These are phyloP conservation scores for Macrobrachium rosenbergii DNA, from an alignment of 1,140 invertebrate species.

Conservation along the genomic window DNA sequence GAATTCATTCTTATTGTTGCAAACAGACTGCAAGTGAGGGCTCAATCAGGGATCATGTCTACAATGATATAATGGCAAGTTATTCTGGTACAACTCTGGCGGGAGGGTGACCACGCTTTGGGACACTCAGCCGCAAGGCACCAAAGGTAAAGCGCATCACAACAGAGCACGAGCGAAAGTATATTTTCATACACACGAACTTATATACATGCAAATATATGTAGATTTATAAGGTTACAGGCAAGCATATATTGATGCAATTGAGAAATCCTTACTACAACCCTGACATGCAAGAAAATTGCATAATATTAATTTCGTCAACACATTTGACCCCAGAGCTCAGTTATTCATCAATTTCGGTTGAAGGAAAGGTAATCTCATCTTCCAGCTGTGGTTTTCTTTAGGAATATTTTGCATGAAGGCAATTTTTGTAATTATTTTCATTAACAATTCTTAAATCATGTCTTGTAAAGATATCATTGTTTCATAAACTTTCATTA, in stretches of 20 bases:
- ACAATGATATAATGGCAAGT: background rate
- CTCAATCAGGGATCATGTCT: no score
- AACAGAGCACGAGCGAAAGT: background rate
- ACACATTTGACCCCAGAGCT: no score
- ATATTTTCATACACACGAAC: background rate
- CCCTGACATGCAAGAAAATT: background rate
- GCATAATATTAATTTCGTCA: no score
- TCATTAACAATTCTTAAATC: no score
- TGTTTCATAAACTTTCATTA: no score
- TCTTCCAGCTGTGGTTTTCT: no score
- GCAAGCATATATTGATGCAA: slow-evolving; percentile 12
- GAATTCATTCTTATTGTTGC: slow-evolving; percentile 24
- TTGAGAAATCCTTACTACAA: background rate
- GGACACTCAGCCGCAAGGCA: background rate
- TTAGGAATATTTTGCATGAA: no score
- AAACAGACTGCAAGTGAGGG: slow-evolving; percentile 5
- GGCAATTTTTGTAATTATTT: no score
- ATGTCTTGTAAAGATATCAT: no score
- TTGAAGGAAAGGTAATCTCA: no score
- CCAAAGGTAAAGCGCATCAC: slow-evolving; percentile 3
- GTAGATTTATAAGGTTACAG: slow-evolving; percentile 24
- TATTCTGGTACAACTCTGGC: background rate
- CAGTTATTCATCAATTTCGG: no score
- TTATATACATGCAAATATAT: background rate
- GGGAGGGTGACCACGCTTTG: background rate